Evolutionary conservation across 2,888 invertebrate genomes (phyloP).

Genomic region (Aphidius colemani): DNA sequence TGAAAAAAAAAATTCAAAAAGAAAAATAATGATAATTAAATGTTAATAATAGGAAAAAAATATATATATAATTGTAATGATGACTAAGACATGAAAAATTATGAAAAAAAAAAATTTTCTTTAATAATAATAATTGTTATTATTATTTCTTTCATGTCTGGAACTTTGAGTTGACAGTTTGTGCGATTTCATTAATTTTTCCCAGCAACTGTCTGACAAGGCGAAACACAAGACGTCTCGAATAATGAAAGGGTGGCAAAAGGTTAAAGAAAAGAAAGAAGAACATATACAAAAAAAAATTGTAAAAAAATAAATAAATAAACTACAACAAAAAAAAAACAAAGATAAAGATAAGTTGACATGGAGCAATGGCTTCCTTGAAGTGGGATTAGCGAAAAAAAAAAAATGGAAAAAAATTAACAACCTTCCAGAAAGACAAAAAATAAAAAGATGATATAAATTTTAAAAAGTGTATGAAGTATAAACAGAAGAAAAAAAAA

Average conservation of each 20-base stretch:
- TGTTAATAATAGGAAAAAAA: no score
- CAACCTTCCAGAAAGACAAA: constrained; percentile 30
- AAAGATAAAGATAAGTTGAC: constrained; percentile 28
- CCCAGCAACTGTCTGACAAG: constrained; percentile 23
- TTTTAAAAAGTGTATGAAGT: background rate
- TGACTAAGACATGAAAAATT: no score
- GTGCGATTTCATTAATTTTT: background rate
- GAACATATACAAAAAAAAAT: constrained; percentile 14
- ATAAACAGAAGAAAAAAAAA: constrained; percentile 1
- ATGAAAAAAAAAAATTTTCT: background rate
- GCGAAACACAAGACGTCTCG: constrained; percentile 21
- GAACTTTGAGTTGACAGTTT: background rate
- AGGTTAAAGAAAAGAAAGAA: constrained; percentile 17
- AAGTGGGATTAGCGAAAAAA: constrained; percentile 33
- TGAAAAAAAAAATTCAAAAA: no score
- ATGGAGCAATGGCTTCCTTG: constrained; percentile 28
- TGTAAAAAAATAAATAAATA: constrained; percentile 4
- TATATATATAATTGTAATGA: no score
- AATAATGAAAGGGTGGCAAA: constrained; percentile 29
- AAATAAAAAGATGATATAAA: constrained; percentile 5
- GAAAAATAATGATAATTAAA: no score
- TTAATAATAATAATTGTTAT: background rate
- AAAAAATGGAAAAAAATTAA: constrained; percentile 32
- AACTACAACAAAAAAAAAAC: background rate
- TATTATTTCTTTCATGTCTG: constrained; percentile 1